These are phyloP conservation scores for Ophonus ardosiacus DNA, from an alignment of 2,888 invertebrate species.

Conservation along the genomic window DNA sequence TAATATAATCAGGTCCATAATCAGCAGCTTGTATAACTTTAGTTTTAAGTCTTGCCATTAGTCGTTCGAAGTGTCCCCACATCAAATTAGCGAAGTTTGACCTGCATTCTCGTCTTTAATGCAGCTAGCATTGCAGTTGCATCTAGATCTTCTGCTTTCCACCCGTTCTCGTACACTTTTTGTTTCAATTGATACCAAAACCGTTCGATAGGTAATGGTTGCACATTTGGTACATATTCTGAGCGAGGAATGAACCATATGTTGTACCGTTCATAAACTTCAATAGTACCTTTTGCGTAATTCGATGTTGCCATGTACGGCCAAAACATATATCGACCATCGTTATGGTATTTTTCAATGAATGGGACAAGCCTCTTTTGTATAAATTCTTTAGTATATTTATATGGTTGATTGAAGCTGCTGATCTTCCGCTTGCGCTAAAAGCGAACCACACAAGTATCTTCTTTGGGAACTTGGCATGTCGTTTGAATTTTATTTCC, in stretches of 20 bases:
- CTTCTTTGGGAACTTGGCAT: neutral
- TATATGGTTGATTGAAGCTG: neutral
- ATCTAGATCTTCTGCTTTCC: neutral
- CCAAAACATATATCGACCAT: too few species aligned
- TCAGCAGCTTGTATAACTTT: slow-evolving; percentile 1
- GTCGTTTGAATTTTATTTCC: neutral
- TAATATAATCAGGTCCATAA: slow-evolving; percentile 3
- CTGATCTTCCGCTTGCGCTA: neutral
- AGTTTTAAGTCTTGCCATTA: neutral
- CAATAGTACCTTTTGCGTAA: too few species aligned
- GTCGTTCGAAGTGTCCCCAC: neutral
- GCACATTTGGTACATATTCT: too few species aligned
- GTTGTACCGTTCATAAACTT: too few species aligned
- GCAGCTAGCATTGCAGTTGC: too few species aligned
- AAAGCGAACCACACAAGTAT: neutral
- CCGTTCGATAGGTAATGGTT: neutral
- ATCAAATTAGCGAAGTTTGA: neutral
- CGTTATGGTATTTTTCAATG: neutral
- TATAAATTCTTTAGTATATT: neutral
- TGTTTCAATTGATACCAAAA: neutral
- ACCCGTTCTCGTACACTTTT: neutral
- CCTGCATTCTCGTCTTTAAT: neutral
- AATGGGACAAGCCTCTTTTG: neutral
- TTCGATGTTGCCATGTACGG: too few species aligned
- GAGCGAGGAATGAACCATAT: too few species aligned